Conservation (phyloP, 2,888 invertebrate genomes). For the Geophilus truncorum region DNA sequence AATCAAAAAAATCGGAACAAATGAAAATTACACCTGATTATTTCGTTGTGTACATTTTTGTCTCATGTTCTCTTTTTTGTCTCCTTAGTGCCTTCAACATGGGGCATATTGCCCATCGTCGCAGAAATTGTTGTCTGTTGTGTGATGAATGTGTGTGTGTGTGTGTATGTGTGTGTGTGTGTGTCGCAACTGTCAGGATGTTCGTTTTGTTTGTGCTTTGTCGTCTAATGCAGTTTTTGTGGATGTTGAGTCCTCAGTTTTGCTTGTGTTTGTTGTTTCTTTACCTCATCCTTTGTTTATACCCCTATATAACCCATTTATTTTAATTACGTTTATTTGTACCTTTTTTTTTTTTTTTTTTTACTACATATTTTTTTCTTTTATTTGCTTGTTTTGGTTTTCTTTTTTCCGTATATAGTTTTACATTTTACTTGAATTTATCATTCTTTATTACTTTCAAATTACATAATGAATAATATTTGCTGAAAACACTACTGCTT, state of each 20-base stretch:
- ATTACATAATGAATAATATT: background rate
- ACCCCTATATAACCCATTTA: background rate
- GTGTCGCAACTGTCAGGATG: slow-evolving; percentile 5
- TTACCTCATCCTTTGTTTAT: background rate
- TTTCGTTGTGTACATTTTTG: slow-evolving; percentile 4
- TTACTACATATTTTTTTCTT: background rate
- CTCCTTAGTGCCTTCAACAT: slow-evolving; percentile 23
- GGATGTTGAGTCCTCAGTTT: background rate
- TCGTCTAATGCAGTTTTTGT: slow-evolving; percentile 13
- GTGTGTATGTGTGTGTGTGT: background rate
- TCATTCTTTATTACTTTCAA: background rate
- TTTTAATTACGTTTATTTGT: background rate
- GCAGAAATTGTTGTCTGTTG: slow-evolving; percentile 22
- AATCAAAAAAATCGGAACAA: background rate
- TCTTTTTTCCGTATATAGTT: background rate
- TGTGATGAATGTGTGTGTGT: background rate
- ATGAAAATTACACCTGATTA: background rate
- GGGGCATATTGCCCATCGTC: background rate
- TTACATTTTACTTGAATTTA: background rate
- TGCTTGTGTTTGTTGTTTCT: slow-evolving; percentile 25
- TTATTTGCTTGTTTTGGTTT: background rate
- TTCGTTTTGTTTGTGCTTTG: background rate
- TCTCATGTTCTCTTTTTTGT: slow-evolving; percentile 21
- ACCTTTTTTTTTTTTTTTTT: background rate
- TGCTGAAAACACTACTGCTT: slow-evolving; percentile 8